Evolutionary conservation across 2,113 vertebrate genomes (phyloP), one percentile per base, ranked within the genome.

Genomic region (Paramisgurnus dabryanus): DNA sequence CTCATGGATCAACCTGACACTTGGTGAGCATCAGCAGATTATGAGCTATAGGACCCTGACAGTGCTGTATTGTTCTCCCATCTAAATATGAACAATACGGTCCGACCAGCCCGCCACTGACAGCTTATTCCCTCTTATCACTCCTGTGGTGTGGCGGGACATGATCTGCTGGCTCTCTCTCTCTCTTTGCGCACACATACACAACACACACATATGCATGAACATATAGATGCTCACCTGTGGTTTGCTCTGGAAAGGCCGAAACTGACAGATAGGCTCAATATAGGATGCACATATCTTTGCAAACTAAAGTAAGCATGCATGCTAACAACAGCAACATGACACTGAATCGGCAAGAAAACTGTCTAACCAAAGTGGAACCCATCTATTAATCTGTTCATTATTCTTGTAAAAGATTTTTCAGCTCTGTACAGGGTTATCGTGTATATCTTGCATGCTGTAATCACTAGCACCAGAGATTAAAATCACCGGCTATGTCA

Each of bases 11-110:
- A 90, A 92, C 91, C 85, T 92, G 91, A 93, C 92, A 93, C 90
- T 92, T 91, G 92, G 92, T 94, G 93, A 93, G 93, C 92, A 94
- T 93, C 93, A 94, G 94, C 93, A 94, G 92, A 93, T 93, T 94
- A 93, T 93, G 92, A 94, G 93, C 92, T 93, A 93, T 92, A 91
- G 92, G 89, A 90, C 90, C 90, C 92, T 93, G 91, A 92, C 93
- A 93, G 89, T 53, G 87, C 87, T 86, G 89, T 91, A 93, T 94
- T 93, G 93, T 93, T 93, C 92, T 89, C 92, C 92, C 91, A 92
- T 93, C 90, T 92, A 92, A 92, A 93, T 91, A 91, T 91, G 93
- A 94, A 81, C 89, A 90, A 90, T 87, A 92, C 89, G 88, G 76
- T 85, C 83, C 68, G 72, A 71, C 58, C 65, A 89, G 89, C 88